These are phyloP conservation scores for Drosophila kokeensis DNA, from an alignment of 2,888 invertebrate species.

Conservation along the genomic window DNA sequence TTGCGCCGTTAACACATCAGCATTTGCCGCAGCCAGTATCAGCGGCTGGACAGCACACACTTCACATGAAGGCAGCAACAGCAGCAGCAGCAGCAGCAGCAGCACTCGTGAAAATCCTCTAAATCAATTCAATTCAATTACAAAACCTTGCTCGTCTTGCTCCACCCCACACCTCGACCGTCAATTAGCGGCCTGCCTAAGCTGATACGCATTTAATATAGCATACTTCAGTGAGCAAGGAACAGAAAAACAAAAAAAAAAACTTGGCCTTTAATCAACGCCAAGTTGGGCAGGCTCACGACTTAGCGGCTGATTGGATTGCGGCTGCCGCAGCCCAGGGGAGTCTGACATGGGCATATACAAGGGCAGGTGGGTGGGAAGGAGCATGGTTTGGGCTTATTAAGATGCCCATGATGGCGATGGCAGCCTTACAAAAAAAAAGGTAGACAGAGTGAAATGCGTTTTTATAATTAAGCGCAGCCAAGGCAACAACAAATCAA, in stretches of 20 bases:
- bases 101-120: constrained; percentile 59
- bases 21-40: neutral
- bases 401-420: constrained; percentile 18
- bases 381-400: neutral
- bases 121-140: constrained; percentile 78
- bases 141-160: constrained; percentile 36
- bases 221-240: constrained; percentile 47
- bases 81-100: neutral
- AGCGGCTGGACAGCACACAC: constrained; percentile 2
- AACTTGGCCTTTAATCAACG: constrained; percentile 69
- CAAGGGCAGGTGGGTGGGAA: neutral
- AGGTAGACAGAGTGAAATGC: constrained; percentile 33
- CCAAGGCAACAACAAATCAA: constrained; percentile 72
- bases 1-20: constrained; percentile 48
- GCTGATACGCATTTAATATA: constrained; percentile 55
- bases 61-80: constrained; percentile 21
- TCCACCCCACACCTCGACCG: neutral
- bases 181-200: constrained; percentile 61
- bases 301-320: constrained; percentile 76
- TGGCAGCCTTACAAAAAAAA: constrained; percentile 25
- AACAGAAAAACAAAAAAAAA: constrained; percentile 24
- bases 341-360: constrained; percentile 8
- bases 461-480: constrained; percentile 70
- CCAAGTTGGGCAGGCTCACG: constrained; percentile 44
- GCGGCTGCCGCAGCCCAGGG: constrained; percentile 37